These are phyloP conservation scores for Pseudomyrmex flavicornis DNA, from an alignment of 1,140 invertebrate species.

Conservation along the genomic window DNA sequence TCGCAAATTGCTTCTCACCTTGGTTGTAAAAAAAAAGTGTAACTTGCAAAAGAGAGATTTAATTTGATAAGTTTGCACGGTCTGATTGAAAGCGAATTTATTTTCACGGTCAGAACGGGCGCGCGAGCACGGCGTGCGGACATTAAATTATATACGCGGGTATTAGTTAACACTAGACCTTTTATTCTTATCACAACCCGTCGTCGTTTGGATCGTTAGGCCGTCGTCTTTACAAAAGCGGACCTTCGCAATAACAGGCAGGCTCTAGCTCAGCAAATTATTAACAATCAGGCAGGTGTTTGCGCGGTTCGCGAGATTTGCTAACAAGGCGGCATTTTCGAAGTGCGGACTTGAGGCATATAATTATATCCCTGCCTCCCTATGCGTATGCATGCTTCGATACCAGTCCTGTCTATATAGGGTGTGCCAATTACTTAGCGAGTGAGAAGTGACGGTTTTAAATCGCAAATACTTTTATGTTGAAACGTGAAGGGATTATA, in stretches of 20 bases:
- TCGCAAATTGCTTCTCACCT: conserved; percentile 43
- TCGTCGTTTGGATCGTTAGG: conserved; percentile 31
- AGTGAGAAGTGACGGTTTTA: neutral
- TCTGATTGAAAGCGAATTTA: conserved; percentile 29
- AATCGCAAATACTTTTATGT: neutral
- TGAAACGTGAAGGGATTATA: neutral
- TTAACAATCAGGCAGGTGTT: conserved; percentile 81
- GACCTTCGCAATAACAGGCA: conserved; percentile 49
- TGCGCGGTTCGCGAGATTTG: conserved; percentile 76
- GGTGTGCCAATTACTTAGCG: conserved; percentile 61
- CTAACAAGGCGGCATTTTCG: conserved; percentile 78
- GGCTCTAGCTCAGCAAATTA: conserved; percentile 77
- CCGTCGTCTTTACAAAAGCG: conserved; percentile 59
- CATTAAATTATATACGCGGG: conserved; percentile 45
- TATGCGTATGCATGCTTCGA: conserved; percentile 71
- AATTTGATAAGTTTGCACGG: conserved; percentile 49
- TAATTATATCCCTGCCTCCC: conserved; percentile 77
- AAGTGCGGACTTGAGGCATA: conserved; percentile 78
- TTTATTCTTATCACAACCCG: conserved; percentile 42
- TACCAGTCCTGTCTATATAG: conserved; percentile 69
- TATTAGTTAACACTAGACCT: conserved; percentile 56
- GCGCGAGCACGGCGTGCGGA: neutral
- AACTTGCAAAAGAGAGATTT: conserved; percentile 32
- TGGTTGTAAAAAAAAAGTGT: conserved; percentile 26
- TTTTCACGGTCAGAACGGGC: conserved; percentile 35